Evolutionary conservation across 2,888 invertebrate species (phyloP).

Genomic region (Glyphotaelius pellucidus): DNA sequence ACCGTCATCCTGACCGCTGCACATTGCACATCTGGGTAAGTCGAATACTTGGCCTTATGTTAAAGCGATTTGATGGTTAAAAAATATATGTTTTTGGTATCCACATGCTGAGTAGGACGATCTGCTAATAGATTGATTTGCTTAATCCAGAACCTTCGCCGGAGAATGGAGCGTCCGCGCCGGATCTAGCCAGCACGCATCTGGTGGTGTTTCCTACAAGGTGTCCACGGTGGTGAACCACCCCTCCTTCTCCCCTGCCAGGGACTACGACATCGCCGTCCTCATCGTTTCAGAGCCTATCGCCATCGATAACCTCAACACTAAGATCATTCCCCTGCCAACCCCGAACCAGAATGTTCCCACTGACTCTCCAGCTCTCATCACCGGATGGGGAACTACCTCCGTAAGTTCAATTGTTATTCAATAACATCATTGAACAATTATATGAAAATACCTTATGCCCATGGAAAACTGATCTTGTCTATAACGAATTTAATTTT

Average conservation of each 20-base stretch:
- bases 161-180: conserved; percentile 40
- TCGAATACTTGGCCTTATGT: no score
- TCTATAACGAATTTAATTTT: no score
- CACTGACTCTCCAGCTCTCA: conserved; percentile 44
- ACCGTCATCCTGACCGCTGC: no score
- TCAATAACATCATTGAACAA: no score
- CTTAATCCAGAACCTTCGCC: background rate
- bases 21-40: no score
- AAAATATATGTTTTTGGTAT: no score
- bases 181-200: conserved; percentile 68
- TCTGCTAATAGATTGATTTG: no score
- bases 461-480: no score
- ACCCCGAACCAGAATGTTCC: conserved; percentile 28
- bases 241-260: conserved; percentile 69
- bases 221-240: conserved; percentile 70
- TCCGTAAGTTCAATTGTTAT: conserved; percentile 28
- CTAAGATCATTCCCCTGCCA: conserved; percentile 51
- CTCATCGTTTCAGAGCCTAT: conserved; percentile 27
- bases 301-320: conserved; percentile 43
- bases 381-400: conserved; percentile 48
- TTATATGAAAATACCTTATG: no score
- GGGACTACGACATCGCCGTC: conserved; percentile 55
- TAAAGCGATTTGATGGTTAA: no score
- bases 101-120: no score
- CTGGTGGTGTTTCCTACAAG: conserved; percentile 71